Percentiles rank a stretch among this genome's conserved stretches.
phyloP scores from a whole-genome alignment of 2,888 invertebrate genomes.

The Nemotelus pantherinus region DNA sequence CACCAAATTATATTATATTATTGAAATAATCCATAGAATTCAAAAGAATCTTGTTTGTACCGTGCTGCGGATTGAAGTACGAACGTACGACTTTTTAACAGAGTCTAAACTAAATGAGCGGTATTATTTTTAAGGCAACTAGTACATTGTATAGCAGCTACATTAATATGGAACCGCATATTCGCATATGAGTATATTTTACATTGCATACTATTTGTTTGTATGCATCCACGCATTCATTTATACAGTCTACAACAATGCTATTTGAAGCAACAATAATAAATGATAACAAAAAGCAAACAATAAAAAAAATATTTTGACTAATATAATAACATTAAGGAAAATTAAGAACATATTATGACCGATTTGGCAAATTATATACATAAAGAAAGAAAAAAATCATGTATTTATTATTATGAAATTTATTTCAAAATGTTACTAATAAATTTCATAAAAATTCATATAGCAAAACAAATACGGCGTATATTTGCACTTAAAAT shows the following conservation, averaged over 20 bases:
- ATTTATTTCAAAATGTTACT: slow-evolving; percentile 38
- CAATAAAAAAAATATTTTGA: slow-evolving; percentile 32
- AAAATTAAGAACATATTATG: background rate
- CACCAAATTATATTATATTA: background rate
- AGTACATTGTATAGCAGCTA: slow-evolving; percentile 5
- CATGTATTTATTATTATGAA: slow-evolving; percentile 42
- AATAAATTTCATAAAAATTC: slow-evolving; percentile 43
- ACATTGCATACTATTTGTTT: background rate
- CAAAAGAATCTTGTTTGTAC: background rate
- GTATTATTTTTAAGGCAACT: background rate
- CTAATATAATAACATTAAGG: slow-evolving; percentile 23
- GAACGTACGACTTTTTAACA: background rate
- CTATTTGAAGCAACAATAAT: background rate
- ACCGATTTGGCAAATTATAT: slow-evolving; percentile 2
- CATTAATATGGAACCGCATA: background rate
- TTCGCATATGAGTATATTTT: background rate
- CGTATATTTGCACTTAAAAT: too few species aligned
- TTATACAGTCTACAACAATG: slow-evolving; percentile 8
- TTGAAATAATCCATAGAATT: background rate
- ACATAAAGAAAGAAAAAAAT: slow-evolving; percentile 17
- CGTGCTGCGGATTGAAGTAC: slow-evolving; percentile 13
- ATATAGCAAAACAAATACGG: slow-evolving; percentile 10
- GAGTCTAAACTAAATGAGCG: slow-evolving; percentile 3
- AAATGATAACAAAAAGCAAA: background rate
- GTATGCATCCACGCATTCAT: slow-evolving; percentile 10